These are phyloP conservation scores for Laticauda laticaudata DNA, from an alignment of 2,113 vertebrate species.

Conservation along the genomic window DNA sequence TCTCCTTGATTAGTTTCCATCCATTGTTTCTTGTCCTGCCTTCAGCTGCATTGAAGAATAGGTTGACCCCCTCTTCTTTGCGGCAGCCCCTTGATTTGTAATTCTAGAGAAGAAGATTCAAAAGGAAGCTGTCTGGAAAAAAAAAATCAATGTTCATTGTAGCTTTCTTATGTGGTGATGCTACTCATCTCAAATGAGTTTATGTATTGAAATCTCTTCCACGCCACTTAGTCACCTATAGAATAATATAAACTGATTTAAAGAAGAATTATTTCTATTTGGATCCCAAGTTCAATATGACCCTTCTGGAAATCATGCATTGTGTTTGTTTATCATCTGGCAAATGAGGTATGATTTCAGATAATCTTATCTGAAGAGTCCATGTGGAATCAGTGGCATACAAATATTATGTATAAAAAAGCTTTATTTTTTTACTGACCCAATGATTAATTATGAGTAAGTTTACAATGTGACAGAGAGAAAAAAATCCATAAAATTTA, in stretches of 20 bases:
- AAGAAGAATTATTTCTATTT: background rate
- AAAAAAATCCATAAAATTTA: background rate
- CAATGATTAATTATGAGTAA: background rate
- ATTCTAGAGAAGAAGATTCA: background rate
- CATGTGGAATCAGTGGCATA: background rate
- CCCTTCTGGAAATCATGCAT: background rate
- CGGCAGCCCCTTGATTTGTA: background rate
- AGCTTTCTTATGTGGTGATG: background rate
- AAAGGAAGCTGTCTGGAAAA: background rate
- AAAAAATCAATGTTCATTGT: background rate
- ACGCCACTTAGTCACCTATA: background rate
- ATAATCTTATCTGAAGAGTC: background rate
- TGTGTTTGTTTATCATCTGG: background rate
- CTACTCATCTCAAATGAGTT: background rate
- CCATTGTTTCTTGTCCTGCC: background rate
- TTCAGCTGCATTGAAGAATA: background rate
- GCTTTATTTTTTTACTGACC: constrained; percentile 13
- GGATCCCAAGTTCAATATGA: no score
- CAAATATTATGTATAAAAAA: background rate
- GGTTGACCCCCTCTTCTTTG: background rate
- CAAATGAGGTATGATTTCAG: constrained; percentile 8
- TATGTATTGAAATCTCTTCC: background rate
- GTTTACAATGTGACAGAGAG: background rate
- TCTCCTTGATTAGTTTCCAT: background rate
- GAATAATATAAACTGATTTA: background rate